Conservation (phyloP, 2,888 invertebrate genomes). For the Euplexia lucipara region DNA sequence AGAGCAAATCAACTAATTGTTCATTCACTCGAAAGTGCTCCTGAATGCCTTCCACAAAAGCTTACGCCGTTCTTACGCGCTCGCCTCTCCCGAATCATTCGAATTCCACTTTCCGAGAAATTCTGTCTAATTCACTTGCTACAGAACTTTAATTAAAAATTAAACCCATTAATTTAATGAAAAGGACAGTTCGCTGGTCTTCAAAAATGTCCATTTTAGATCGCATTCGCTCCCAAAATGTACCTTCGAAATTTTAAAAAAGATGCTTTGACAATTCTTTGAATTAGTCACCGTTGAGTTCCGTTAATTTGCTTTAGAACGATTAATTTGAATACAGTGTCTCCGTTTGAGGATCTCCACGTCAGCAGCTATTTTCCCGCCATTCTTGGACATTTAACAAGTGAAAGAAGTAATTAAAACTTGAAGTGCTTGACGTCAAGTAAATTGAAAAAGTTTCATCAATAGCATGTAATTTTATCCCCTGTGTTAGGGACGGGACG, state of each 20-base stretch:
- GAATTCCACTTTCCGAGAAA: slow-evolving; percentile 50
- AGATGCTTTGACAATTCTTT: slow-evolving; percentile 26
- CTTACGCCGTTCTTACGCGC: slow-evolving; percentile 13
- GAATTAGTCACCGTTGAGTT: slow-evolving; percentile 49
- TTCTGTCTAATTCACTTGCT: slow-evolving; percentile 46
- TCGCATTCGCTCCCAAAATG: slow-evolving; percentile 19
- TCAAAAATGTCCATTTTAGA: slow-evolving; percentile 46
- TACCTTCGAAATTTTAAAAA: slow-evolving; percentile 37
- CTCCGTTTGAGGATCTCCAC: slow-evolving; percentile 20
- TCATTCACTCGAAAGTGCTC: slow-evolving; percentile 26
- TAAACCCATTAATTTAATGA: slow-evolving; percentile 55
- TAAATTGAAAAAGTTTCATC: slow-evolving; percentile 75
- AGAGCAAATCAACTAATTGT: slow-evolving; percentile 21
- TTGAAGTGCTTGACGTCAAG: slow-evolving; percentile 66
- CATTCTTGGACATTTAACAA: slow-evolving; percentile 56
- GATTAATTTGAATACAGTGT: slow-evolving; percentile 58
- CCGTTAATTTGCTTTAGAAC: slow-evolving; percentile 49
- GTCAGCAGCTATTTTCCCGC: slow-evolving; percentile 44
- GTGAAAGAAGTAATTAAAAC: slow-evolving; percentile 71
- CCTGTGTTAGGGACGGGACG: slow-evolving; percentile 29
- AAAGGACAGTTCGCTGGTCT: slow-evolving; percentile 39
- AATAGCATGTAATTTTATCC: slow-evolving; percentile 55
- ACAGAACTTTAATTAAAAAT: slow-evolving; percentile 61
- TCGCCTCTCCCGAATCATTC: slow-evolving; percentile 23
- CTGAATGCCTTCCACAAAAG: slow-evolving; percentile 22